A percentile compares a stretch with the other conserved stretches of the same genome.
Conservation (phyloP, 2,797 vertebrate genomes). For the Epinephelus awoara region DNA sequence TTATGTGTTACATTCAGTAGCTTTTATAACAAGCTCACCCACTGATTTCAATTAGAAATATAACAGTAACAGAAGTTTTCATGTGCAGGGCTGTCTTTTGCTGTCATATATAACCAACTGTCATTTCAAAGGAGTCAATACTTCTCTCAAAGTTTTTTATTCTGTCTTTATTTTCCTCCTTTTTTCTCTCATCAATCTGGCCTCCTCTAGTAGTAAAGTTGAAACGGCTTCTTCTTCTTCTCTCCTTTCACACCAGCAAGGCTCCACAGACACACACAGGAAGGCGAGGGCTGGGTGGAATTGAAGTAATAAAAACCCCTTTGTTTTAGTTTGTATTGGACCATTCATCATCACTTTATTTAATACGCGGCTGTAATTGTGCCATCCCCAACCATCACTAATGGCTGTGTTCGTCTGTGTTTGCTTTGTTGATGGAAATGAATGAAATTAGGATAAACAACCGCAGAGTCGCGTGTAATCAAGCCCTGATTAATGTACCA, state of each 20-base stretch:
- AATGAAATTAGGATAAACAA: conserved; percentile 99
- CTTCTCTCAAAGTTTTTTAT: conserved; percentile 57
- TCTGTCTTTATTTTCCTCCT: conserved; percentile 11
- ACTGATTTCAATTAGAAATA: conserved; percentile 76
- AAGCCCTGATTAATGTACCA: conserved; percentile 98
- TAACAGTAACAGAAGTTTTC: conserved; percentile 67
- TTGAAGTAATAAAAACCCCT: conserved; percentile 90
- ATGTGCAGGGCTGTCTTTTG: conserved; percentile 47
- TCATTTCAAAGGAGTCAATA: conserved; percentile 66
- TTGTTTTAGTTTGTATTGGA: conserved; percentile 91
- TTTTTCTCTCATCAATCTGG: conserved; percentile 59
- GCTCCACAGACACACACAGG: conserved; percentile 68
- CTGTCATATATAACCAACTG: conserved; percentile 61
- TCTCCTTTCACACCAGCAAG: conserved; percentile 62
- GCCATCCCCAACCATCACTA: conserved; percentile 89
- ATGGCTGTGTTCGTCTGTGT: conserved; percentile 92
- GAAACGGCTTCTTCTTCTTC: conserved; percentile 71
- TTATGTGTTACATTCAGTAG: conserved; percentile 41
- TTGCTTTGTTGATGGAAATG: conserved; percentile 99
- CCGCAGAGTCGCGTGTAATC: conserved; percentile 97
- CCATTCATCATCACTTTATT: conserved; percentile 96
- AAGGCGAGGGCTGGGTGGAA: conserved; percentile 75
- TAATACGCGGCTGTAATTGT: conserved; percentile 91
- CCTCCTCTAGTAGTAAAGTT: conserved; percentile 65
- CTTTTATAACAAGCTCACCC: conserved; percentile 78